Evolutionary conservation across 2,797 vertebrate genomes (phyloP).

Genomic region (Characodon lateralis): DNA sequence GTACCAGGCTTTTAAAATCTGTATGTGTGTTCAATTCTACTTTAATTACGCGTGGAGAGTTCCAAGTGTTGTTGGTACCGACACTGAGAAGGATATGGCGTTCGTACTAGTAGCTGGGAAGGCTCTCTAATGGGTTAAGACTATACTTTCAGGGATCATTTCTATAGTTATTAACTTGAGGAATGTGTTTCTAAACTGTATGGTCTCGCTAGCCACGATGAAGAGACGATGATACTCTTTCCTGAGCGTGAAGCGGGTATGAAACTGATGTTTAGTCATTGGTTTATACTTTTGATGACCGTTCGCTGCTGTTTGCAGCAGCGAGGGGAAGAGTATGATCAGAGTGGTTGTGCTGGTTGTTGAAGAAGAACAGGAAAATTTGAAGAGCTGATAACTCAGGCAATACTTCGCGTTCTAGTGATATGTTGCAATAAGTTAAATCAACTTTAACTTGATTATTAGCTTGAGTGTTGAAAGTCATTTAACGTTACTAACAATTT

Average conservation of each 20-base stretch:
- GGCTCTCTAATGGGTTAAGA: accelerated
- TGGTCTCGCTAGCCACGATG: conserved; percentile 63
- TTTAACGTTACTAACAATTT: too few species aligned
- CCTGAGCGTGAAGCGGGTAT: conserved; percentile 54
- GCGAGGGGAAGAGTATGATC: conserved; percentile 41
- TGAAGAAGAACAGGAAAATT: too few species aligned
- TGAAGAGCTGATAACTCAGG: too few species aligned
- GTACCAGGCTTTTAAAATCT: background rate
- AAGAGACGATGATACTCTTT: background rate
- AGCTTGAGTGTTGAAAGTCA: too few species aligned
- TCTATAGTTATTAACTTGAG: conserved; percentile 77
- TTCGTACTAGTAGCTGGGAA: background rate
- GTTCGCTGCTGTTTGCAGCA: conserved; percentile 33
- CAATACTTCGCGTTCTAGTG: too few species aligned
- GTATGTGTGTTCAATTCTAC: background rate
- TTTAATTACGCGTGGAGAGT: background rate
- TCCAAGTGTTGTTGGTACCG: conserved; percentile 9
- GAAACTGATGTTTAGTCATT: accelerated
- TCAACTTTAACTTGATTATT: too few species aligned
- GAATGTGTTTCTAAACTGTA: conserved; percentile 70
- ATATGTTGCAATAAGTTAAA: too few species aligned
- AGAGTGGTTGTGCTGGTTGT: conserved; percentile 51
- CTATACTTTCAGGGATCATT: conserved; percentile 86
- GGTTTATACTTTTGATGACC: conserved; percentile 62
- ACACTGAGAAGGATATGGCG: background rate